phyloP scores from a whole-genome alignment of 2,113 vertebrate species.

The Hippocampus abdominalis region DNA sequence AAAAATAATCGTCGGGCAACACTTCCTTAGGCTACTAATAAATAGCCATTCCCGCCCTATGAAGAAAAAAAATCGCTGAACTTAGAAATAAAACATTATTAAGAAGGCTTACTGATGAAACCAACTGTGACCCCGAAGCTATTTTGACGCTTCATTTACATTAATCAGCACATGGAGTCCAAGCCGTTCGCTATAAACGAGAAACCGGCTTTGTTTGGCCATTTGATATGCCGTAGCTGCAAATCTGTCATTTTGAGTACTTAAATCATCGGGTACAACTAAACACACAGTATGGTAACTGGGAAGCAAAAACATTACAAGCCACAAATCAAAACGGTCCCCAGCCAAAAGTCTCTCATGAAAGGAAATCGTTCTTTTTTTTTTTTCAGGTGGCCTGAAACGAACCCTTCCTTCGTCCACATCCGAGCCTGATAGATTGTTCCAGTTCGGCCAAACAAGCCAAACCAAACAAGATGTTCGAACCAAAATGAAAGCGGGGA shows the following conservation, averaged over 20 bases:
- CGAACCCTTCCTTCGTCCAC: conserved; percentile 46
- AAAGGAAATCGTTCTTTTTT: conserved; percentile 31
- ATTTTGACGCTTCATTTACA: neutral
- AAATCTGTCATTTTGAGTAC: conserved; percentile 22
- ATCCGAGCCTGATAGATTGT: conserved; percentile 45
- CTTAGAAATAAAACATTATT: conserved; percentile 52
- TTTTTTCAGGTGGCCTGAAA: conserved; percentile 48
- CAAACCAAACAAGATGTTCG: conserved; percentile 54
- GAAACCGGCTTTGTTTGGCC: conserved; percentile 5
- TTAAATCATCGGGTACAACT: conserved; percentile 20
- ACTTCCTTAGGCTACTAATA: conserved; percentile 66
- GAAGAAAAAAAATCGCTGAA: conserved; percentile 58
- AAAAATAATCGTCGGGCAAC: conserved; percentile 50
- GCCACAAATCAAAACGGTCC: conserved; percentile 7
- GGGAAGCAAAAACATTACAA: neutral
- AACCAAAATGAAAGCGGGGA: conserved; percentile 12
- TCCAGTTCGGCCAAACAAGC: conserved; percentile 41
- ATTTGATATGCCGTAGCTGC: conserved; percentile 6
- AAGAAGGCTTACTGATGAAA: conserved; percentile 39
- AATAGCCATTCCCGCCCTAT: conserved; percentile 64
- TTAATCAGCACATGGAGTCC: conserved; percentile 1
- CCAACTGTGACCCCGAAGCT: conserved; percentile 9
- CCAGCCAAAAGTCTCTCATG: conserved; percentile 23
- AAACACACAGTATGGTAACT: conserved; percentile 15
- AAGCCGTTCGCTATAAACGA: neutral